Evolutionary conservation across 2,888 invertebrate genomes (phyloP).

Genomic region (Anoncus sp.): DNA sequence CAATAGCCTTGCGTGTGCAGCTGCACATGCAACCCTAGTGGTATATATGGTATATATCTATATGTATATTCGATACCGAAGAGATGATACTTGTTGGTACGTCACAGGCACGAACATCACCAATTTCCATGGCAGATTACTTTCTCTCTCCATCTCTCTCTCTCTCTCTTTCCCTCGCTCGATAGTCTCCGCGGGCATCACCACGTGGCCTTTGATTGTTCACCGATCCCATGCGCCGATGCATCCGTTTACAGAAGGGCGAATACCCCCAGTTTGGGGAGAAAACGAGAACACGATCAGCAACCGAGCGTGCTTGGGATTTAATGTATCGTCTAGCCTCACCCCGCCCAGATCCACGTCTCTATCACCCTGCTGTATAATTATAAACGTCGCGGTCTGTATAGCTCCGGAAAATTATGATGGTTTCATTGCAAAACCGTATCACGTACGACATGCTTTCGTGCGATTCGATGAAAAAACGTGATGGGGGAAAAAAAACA

Average conservation of each 20-base stretch:
- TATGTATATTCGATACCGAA: slow-evolving; percentile 22
- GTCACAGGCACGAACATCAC: slow-evolving; percentile 59
- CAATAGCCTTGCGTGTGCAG: slow-evolving; percentile 49
- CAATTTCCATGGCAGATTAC: slow-evolving; percentile 71
- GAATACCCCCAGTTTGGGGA: slow-evolving; percentile 33
- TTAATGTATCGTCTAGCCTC: slow-evolving; percentile 57
- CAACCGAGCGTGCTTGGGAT: slow-evolving; percentile 56
- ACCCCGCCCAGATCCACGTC: slow-evolving; percentile 29
- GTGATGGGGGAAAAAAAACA: slow-evolving; percentile 11
- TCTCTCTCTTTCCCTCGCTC: slow-evolving; percentile 42
- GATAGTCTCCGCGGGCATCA: slow-evolving; percentile 32
- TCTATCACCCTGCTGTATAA: slow-evolving; percentile 52
- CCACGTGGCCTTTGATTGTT: slow-evolving; percentile 60
- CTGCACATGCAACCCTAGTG: slow-evolving; percentile 61
- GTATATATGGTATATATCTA: slow-evolving; percentile 7
- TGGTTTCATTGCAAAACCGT: slow-evolving; percentile 38
- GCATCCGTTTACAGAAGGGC: slow-evolving; percentile 41
- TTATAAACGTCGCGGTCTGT: slow-evolving; percentile 43
- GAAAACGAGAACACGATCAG: slow-evolving; percentile 60
- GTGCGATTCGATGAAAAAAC: slow-evolving; percentile 18
- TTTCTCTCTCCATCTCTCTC: slow-evolving; percentile 45
- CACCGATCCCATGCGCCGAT: slow-evolving; percentile 44
- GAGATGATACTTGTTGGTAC: slow-evolving; percentile 52
- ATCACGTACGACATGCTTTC: slow-evolving; percentile 38
- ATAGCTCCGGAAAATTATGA: slow-evolving; percentile 45